A percentile compares a stretch with the other conserved stretches of the same genome.
Evolutionary conservation across 2,113 vertebrate genomes (phyloP).

Genomic region (Aegypius monachus): DNA sequence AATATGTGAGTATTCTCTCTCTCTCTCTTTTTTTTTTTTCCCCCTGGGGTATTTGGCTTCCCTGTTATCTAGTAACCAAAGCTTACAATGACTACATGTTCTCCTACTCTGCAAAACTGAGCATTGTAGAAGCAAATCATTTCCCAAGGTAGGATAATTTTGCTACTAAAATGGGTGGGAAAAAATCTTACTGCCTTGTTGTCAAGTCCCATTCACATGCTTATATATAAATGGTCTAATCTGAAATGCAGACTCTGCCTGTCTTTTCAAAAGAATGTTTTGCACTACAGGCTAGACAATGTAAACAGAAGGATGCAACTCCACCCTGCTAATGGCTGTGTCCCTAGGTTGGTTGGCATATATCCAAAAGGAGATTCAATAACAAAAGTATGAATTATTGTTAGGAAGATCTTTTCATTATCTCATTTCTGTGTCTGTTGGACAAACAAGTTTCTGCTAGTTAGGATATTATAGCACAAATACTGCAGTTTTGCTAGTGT

Average conservation of each 20-base stretch:
- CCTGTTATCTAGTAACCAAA: neutral
- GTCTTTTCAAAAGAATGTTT: conserved; percentile 16
- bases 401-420: neutral
- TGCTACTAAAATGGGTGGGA: neutral
- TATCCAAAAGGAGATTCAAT: neutral
- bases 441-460: neutral
- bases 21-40: neutral
- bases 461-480: neutral
- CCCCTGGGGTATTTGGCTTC: neutral
- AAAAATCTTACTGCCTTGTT: neutral
- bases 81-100: neutral
- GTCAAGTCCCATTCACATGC: neutral
- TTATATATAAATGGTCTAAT: neutral
- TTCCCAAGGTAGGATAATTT: neutral
- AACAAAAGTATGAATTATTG: conserved; percentile 15
- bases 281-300: neutral
- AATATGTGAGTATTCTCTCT: conserved; percentile 80
- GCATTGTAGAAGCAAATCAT: neutral
- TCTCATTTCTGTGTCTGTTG: neutral
- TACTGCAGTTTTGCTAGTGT: neutral
- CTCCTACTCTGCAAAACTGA: neutral
- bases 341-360: neutral
- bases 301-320: conserved; percentile 53
- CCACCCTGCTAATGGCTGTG: conserved; percentile 52
- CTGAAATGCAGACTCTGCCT: neutral